A percentile compares a stretch with the other conserved stretches of the same genome.
These are phyloP conservation scores for Octodonta nipae DNA, from an alignment of 2,888 invertebrate genomes.

Conservation along the genomic window DNA sequence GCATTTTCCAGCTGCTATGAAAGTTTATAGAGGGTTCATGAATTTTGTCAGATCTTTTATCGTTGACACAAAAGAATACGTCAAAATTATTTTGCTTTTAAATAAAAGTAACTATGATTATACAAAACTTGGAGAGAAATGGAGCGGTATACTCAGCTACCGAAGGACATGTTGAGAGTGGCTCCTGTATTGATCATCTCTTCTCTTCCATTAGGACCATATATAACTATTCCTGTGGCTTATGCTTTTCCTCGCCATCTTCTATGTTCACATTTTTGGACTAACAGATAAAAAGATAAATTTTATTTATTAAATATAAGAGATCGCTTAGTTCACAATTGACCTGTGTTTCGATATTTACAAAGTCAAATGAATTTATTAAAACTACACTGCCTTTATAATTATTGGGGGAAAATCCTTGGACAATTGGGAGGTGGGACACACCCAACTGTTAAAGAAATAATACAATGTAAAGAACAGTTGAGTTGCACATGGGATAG, in stretches of 20 bases:
- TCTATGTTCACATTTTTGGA: constrained; percentile 80
- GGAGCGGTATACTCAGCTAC: constrained; percentile 65
- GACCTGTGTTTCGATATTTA: constrained; percentile 56
- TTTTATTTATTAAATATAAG: constrained; percentile 53
- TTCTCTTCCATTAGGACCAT: constrained; percentile 71
- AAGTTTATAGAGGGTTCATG: constrained; percentile 58
- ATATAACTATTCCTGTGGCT: constrained; percentile 72
- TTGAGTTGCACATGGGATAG: constrained; percentile 52
- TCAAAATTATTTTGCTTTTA: constrained; percentile 38
- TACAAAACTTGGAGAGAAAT: constrained; percentile 53
- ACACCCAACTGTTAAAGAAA: constrained; percentile 53
- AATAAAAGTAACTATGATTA: constrained; percentile 39
- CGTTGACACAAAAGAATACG: constrained; percentile 53
- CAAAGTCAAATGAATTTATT: constrained; percentile 50
- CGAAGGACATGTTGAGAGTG: constrained; percentile 66
- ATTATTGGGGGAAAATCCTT: constrained; percentile 44
- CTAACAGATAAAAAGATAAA: constrained; percentile 60
- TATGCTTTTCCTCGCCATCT: constrained; percentile 66
- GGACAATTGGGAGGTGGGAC: constrained; percentile 62
- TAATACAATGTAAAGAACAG: constrained; percentile 52
- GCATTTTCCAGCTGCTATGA: constrained; percentile 65
- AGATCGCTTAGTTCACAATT: constrained; percentile 50
- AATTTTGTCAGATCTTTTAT: constrained; percentile 64
- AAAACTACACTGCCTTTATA: constrained; percentile 35
- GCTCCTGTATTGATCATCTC: constrained; percentile 67